Evolutionary conservation across 2,888 invertebrate genomes (phyloP), one percentile per base, ranked within the genome.

Genomic region (Hermaeophaga mercurialis): DNA sequence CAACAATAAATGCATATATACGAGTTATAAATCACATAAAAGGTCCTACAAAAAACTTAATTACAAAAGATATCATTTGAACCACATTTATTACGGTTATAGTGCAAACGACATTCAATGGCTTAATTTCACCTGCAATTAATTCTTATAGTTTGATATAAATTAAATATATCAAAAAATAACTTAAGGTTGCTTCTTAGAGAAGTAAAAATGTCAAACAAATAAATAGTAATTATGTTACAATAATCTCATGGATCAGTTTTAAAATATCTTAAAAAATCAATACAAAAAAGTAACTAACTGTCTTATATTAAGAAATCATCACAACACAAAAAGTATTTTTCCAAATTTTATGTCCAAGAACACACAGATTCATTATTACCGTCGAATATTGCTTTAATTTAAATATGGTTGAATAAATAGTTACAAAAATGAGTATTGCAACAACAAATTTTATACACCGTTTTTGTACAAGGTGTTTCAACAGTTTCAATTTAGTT

Each of bases 311-410:
- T n/a, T n/a, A n/a, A n/a, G n/a, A n/a, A n/a, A n/a, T n/a, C n/a
- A n/a, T n/a, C n/a, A n/a, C n/a, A n/a, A n/a, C n/a, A 47, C 36
- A 44, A 43, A 36, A 47, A 8, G 28, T 19, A 15, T 43, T 43
- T 34, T 49, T 44, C 19, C 44, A 38, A 43, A 34, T 38, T 43
- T 47, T 41, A 43, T 18, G 34, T 31, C 46, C 24, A 28, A 47
- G 17, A 54, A 56, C 38, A 45, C 50, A 9, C 50, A 41, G 31
- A 19, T 11, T 47, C 44, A 36, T 55, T 53, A 56, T 58, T 52
- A 56, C 59, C 53, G 17, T 56, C 34, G 28, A 58, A 64, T 68
- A 68, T 67, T 67, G 68, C 67, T 69, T 66, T 61, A 54, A 62
- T 61, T 64, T 61, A 53, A 26, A 44, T 28, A 55, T 61, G 59